phyloP scores from a whole-genome alignment of 2,888 invertebrate genomes.

The Agrochola circellaris region DNA sequence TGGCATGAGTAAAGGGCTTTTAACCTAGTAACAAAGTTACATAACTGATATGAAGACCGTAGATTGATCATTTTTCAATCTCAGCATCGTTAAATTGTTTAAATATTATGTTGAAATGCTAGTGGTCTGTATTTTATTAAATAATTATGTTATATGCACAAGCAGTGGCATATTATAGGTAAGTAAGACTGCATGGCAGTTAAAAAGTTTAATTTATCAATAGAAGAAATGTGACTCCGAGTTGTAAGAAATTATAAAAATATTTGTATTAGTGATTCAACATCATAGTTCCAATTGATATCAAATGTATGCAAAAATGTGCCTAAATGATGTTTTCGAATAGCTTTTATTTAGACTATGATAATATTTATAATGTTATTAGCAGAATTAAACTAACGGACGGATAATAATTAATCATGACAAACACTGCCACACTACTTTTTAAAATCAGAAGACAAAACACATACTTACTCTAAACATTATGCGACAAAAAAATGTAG shows the following conservation, averaged over 20 bases:
- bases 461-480: neutral
- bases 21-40: slow-evolving; percentile 54
- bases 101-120: slow-evolving; percentile 9
- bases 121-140: slow-evolving; percentile 18
- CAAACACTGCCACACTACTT: slow-evolving; percentile 1
- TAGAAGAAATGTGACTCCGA: neutral
- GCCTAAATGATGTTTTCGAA: slow-evolving; percentile 46
- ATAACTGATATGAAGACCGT: slow-evolving; percentile 6
- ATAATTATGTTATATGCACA: slow-evolving; percentile 22
- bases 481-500: neutral
- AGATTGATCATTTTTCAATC: slow-evolving; percentile 1
- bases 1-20: slow-evolving; percentile 31
- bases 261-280: slow-evolving; percentile 11
- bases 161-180: slow-evolving; percentile 21
- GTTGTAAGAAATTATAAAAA: neutral
- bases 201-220: neutral
- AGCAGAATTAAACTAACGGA: slow-evolving; percentile 10
- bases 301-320: slow-evolving; percentile 38
- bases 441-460: neutral
- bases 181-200: slow-evolving; percentile 52
- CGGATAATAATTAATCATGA: slow-evolving; percentile 5
- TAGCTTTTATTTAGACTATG: slow-evolving; percentile 29
- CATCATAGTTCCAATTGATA: slow-evolving; percentile 37
- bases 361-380: slow-evolving; percentile 19
- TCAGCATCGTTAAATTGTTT: slow-evolving; percentile 4